These are phyloP conservation scores for Urocynchramus pylzowi DNA, from an alignment of 2,113 vertebrate genomes.

Conservation along the genomic window DNA sequence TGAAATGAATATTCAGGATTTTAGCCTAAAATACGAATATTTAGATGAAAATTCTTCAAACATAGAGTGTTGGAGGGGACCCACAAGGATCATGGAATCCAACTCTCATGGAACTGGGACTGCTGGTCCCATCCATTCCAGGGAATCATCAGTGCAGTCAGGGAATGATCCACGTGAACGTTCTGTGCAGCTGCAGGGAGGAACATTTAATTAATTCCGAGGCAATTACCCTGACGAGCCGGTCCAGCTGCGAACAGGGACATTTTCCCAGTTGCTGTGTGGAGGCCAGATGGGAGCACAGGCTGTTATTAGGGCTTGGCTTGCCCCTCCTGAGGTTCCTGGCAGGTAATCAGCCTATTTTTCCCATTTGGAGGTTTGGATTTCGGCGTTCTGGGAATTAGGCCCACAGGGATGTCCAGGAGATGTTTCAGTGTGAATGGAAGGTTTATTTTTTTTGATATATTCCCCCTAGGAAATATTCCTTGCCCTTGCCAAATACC, in stretches of 20 bases:
- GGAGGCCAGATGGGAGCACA: slow-evolving; percentile 71
- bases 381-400: slow-evolving; percentile 10
- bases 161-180: neutral
- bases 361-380: slow-evolving; percentile 16
- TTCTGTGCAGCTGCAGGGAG: slow-evolving; percentile 58
- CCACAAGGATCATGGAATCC: neutral
- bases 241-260: slow-evolving; percentile 63
- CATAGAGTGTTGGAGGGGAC: neutral
- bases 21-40: neutral
- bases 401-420: slow-evolving; percentile 4
- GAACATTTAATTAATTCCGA: slow-evolving; percentile 72
- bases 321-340: slow-evolving; percentile 56
- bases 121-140: neutral
- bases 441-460: neutral
- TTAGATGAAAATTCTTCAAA: neutral
- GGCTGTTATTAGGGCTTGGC: slow-evolving; percentile 25
- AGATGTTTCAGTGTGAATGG: slow-evolving; percentile 22
- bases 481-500: neutral
- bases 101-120: neutral
- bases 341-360: slow-evolving; percentile 43
- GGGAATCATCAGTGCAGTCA: neutral
- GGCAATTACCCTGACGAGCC: slow-evolving; percentile 70
- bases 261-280: slow-evolving; percentile 58
- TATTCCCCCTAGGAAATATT: neutral
- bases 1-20: neutral